Evolutionary conservation across 2,113 vertebrate species (phyloP), one percentile per base, ranked within the genome.

Genomic region (Carettochelys insculpta): DNA sequence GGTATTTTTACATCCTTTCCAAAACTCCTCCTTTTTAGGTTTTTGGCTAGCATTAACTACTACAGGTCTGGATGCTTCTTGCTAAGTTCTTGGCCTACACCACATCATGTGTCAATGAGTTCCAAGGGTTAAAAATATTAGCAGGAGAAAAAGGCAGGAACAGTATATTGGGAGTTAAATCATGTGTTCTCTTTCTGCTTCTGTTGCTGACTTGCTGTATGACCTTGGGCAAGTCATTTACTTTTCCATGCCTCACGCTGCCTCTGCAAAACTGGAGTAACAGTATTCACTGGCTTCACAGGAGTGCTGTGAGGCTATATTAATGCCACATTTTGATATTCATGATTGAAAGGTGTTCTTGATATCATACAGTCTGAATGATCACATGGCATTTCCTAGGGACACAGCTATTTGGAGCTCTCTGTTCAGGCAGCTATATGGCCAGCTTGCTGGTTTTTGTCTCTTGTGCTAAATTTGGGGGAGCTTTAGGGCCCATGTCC

Each of bases 211-310:
- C 58, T 94, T 90, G 61, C 12, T 47, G 54, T 76, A 43, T 73
- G 61, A 27, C 41, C 71, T 79, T 71, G 85, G 93, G 82, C 75
- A 87, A 90, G 87, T 90, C 78, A 68, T 0, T 0, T 82, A 95
- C 94, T 43, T 94, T 95, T 95, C 76, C 75, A 52, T 86, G 58
- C 84, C 71, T 94, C 83, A 17, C 52, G 78, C 93, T 50, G 45
- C 41, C 89, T 65, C 71, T 0, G 1, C 89, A 82, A 93, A 95
- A 95, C 86, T 85, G 88, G 87, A 90, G 93, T 71, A 94, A 90
- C 38, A 38, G 95, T 92, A 93, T 76, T 92, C 95, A 94, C 93
- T 93, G 91, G 90, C 93, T 71, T 93, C 91, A 83, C 89, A n/a
- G 91, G 94, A 94, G 94, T 92, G 93, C 86, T 79, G 68, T 65